These are phyloP conservation scores for Fringilla coelebs DNA, from an alignment of 2,797 vertebrate species.

Conservation along the genomic window DNA sequence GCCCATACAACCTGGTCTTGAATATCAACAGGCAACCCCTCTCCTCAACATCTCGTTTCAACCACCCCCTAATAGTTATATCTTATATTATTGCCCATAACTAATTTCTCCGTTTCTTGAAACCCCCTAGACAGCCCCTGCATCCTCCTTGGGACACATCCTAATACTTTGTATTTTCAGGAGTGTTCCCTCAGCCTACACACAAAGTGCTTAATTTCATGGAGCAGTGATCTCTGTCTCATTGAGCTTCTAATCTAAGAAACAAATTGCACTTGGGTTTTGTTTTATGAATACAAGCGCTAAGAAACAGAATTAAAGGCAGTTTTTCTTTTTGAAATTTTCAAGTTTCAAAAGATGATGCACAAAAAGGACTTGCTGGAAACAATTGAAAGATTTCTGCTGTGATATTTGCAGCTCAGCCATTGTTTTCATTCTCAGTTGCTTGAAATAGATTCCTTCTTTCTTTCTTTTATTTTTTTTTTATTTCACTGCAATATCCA, in stretches of 20 bases:
- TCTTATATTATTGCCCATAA: background rate
- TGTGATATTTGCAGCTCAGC: background rate
- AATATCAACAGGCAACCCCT: background rate
- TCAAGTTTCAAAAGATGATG: background rate
- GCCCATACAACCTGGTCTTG: background rate
- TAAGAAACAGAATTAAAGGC: background rate
- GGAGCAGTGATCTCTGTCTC: conserved; percentile 35
- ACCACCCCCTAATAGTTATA: background rate
- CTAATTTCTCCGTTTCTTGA: background rate
- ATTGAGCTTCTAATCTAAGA: conserved; percentile 14
- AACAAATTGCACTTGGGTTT: background rate
- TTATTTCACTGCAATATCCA: background rate
- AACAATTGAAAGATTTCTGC: background rate
- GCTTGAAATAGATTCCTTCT: background rate
- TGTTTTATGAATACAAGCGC: background rate
- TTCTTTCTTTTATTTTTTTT: too few species aligned
- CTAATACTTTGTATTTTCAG: background rate
- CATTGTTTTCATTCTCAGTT: background rate
- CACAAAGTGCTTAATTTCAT: conserved; percentile 1
- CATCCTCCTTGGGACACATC: background rate
- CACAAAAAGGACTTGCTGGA: background rate
- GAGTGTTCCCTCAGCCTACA: background rate
- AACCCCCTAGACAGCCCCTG: background rate
- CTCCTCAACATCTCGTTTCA: background rate
- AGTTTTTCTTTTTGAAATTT: background rate